Conservation (phyloP, 2,888 invertebrate species). For the Dorcus hopei region DNA sequence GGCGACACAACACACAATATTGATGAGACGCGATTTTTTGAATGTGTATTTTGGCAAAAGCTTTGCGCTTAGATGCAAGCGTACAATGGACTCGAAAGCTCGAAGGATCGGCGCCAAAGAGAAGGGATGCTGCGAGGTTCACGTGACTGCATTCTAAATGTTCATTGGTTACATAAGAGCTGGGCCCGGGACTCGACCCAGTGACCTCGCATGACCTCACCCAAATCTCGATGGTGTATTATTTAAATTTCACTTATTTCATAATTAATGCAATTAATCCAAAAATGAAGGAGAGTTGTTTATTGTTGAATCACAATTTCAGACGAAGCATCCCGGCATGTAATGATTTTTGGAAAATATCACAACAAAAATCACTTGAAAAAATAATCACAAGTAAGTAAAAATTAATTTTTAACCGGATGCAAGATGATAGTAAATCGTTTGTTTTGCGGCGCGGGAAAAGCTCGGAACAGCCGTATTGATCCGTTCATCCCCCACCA, state of each 20-base stretch:
- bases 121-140: constrained; percentile 49
- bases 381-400: neutral
- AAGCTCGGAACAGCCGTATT: constrained; percentile 4
- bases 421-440: neutral
- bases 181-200: constrained; percentile 51
- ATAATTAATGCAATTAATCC: neutral
- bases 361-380: too few relatives aligned
- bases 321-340: neutral
- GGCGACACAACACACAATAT: constrained; percentile 7
- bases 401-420: neutral
- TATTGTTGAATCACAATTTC: neutral
- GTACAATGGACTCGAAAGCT: constrained; percentile 29
- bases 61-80: constrained; percentile 27
- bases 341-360: too few relatives aligned
- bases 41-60: constrained; percentile 22
- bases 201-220: constrained; percentile 49
- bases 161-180: constrained; percentile 41
- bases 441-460: neutral
- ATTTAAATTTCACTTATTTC: too few relatives aligned
- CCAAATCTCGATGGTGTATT: constrained; percentile 17
- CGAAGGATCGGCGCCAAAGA: constrained; percentile 30
- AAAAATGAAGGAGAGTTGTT: neutral
- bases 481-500: constrained; percentile 11
- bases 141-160: constrained; percentile 39
- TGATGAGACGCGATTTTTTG: constrained; percentile 12